phyloP scores from a whole-genome alignment of 2,797 vertebrate species.

The Pteropus rufus region DNA sequence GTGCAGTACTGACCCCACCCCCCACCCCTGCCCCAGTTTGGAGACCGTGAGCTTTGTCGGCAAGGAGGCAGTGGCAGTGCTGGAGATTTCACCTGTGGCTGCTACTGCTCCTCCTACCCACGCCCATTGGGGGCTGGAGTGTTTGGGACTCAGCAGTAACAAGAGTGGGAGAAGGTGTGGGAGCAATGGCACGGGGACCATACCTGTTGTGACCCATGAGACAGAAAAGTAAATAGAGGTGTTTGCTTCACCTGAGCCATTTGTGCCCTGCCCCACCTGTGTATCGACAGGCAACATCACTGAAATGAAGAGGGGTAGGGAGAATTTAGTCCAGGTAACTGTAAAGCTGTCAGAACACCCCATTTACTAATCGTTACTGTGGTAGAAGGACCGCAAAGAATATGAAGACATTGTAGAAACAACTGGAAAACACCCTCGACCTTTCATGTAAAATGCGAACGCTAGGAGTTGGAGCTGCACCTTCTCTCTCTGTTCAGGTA shows the following conservation, averaged over 20 bases:
- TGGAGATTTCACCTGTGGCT: background rate
- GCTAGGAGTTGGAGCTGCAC: background rate
- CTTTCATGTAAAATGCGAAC: background rate
- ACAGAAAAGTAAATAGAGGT: background rate
- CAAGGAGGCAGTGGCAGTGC: background rate
- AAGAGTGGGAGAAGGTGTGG: background rate
- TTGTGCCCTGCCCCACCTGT: background rate
- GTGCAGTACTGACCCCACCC: no score
- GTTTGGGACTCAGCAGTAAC: background rate
- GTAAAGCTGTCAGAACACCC: background rate
- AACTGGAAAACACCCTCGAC: background rate
- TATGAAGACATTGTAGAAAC: background rate
- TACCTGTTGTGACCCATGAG: background rate
- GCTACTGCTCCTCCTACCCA: fast-evolving
- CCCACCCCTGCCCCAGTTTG: background rate
- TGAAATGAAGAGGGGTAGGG: background rate
- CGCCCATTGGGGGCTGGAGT: background rate
- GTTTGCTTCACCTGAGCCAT: background rate
- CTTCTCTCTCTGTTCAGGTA: background rate
- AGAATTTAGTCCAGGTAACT: background rate
- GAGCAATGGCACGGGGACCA: background rate
- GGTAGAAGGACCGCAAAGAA: background rate
- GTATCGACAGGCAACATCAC: background rate
- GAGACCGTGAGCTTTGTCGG: background rate
- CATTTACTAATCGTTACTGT: background rate